Base-by-base conservation (phyloP, 2,113 vertebrate species). In the Hippocampus abdominalis region DNA sequence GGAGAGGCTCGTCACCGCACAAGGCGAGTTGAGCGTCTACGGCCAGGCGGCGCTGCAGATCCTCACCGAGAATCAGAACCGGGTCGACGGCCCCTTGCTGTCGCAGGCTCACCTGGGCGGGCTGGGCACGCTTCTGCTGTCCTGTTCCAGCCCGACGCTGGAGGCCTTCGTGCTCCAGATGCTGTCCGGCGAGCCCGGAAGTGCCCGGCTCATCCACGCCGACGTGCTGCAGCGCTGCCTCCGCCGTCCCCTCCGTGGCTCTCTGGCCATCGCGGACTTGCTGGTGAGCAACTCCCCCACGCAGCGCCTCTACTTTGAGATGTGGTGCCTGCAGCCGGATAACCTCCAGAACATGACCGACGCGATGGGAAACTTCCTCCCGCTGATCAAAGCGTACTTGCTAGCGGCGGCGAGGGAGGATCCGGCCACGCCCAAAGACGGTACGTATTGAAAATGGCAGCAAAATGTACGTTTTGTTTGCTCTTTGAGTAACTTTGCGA, bases 281-380 rank as follows among this genome's bases (percentile, higher is more conserved):
- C 86, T 99, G 79, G 85, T 98, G 49, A 86, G 77, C 66, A 87
- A 91, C 83, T 93, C 92, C 82, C 88, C 88, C 48, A 89, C 94
- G 20, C 95, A 97, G 66, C 81, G 94, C 56, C 90, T 98, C 66
- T 77, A 87, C 70, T 97, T 98, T 0, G 95, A 98, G 87, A 68
- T 88, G 32, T 98, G 96, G 96, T 97, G 96, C 64, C 70, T 92
- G 36, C 87, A 85, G 76, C 72, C 86, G 0, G 73, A 61, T 4
- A 63, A 82, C 23, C 72, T 76, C 42, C 84, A 78, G 65, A 39
- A 63, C 70, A 80, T 98, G 25, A 88, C 39, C 29, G 75, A 85
- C 5, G 74, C 84, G 29, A 78, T 73, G 3, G 87, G 90, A 0
- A 51, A 29, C 67, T 93, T 93, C 74, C 91, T 96, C 32, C 91